These are phyloP conservation scores for Venusia cambrica DNA, from an alignment of 2,888 invertebrate species.

Conservation along the genomic window DNA sequence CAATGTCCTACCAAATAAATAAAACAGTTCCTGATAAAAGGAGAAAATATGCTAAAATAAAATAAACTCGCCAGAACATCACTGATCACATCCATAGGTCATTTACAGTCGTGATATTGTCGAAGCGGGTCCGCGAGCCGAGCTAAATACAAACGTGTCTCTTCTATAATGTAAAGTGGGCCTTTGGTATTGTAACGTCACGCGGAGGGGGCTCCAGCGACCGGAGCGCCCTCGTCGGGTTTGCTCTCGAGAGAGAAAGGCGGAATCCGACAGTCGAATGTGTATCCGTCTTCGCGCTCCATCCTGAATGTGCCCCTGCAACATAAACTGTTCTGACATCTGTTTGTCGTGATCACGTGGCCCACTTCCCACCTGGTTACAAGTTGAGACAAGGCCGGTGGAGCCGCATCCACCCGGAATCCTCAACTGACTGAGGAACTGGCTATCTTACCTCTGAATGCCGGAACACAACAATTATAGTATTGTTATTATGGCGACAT, in stretches of 20 bases:
- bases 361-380: too few species aligned
- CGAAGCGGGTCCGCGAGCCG: slow-evolving; percentile 7
- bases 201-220: slow-evolving; percentile 58
- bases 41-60: slow-evolving; percentile 25
- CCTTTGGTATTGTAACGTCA: slow-evolving; percentile 32
- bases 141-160: slow-evolving; percentile 16
- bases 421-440: too few species aligned
- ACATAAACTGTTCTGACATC: background rate
- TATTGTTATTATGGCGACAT: too few species aligned
- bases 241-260: slow-evolving; percentile 98
- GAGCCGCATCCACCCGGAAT: too few species aligned
- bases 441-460: too few species aligned
- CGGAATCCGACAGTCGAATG: slow-evolving; percentile 98
- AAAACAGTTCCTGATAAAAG: slow-evolving; percentile 35
- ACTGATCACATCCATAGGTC: slow-evolving; percentile 34
- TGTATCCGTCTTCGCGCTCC: slow-evolving; percentile 98
- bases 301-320: slow-evolving; percentile 94
- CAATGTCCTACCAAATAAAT: slow-evolving; percentile 35
- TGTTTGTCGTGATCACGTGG: too few species aligned
- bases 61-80: slow-evolving; percentile 37
- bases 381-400: too few species aligned
- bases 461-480: too few species aligned
- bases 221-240: slow-evolving; percentile 82
- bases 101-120: slow-evolving; percentile 19
- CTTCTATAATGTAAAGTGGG: slow-evolving; percentile 11